Percentiles rank a stretch among this genome's conserved stretches.
Evolutionary conservation across 2,113 vertebrate genomes (phyloP).

Genomic region (Telmatochromis bifrenatus): DNA sequence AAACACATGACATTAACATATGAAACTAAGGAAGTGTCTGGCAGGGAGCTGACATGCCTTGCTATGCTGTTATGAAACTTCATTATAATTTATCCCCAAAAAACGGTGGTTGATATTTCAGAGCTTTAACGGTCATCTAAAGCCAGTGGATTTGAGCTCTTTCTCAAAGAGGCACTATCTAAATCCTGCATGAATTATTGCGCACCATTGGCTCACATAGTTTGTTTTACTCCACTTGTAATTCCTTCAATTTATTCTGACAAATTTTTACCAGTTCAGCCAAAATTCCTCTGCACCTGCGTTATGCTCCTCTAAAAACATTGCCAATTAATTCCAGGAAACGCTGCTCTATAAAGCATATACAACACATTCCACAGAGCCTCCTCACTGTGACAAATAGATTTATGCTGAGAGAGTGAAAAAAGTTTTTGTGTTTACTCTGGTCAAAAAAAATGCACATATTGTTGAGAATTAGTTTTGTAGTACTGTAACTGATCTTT

Average conservation of each 20-base stretch:
- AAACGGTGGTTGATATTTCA: background rate
- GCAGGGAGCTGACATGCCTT: background rate
- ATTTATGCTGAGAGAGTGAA: background rate
- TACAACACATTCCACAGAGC: slow-evolving; percentile 12
- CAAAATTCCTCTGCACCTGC: background rate
- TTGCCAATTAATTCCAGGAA: background rate
- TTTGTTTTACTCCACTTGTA: background rate
- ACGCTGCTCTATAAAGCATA: background rate
- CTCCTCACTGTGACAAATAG: background rate
- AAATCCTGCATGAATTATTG: background rate
- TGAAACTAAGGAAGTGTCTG: background rate
- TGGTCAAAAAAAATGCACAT: background rate
- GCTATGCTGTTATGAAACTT: background rate
- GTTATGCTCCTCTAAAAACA: background rate
- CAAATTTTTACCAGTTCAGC: background rate
- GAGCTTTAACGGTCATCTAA: background rate
- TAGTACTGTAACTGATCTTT: background rate
- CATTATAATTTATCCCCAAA: background rate
- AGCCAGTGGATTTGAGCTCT: background rate
- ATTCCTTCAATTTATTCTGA: background rate
- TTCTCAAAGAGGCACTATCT: background rate
- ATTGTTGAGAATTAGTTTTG: background rate
- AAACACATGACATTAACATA: background rate
- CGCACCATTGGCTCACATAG: background rate
- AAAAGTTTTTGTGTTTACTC: background rate